Evolutionary conservation across 2,888 invertebrate species (phyloP), one percentile per base, ranked within the genome.

Genomic region (Acrocyrtus sp.): DNA sequence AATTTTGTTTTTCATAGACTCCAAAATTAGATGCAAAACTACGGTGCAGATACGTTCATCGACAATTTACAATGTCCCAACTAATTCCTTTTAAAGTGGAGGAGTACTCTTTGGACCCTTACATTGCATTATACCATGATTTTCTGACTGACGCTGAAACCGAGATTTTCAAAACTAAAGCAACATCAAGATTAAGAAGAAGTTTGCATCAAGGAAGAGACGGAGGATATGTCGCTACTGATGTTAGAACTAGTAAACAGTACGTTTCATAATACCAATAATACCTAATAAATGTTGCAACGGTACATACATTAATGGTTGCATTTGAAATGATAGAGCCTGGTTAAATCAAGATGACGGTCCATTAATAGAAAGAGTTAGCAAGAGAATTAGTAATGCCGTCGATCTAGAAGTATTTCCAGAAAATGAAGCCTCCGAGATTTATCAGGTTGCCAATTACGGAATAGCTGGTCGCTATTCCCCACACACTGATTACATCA

Each of bases 361-460:
- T 26, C 75, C 78, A 0, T 22, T 73, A 2, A 76, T 81, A 1
- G 65, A 75, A n/a, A 58, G 54, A 45, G 56, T 82, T 3, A 77
- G 77, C 19, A 58, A 58, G 8, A 62, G 81, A 65, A 80, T 82
- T 15, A 70, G 76, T 10, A 78, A 77, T 26, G 74, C 77, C 21
- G 79, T 78, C n/a, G 76, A 75, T 15, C 43, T 82, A 6, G 68
- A 65, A 34, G 74, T 74, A 24, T 77, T 77, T 12, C 82, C 82
- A 8, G 80, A 81, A 53, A 79, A 79, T 54, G 77, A 79, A 56
- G 82, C 80, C 1, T 76, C 81, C 0, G 82, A 82, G 72, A 65
- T 78, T 17, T 82, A 76, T 43, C 81, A 81, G 78, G 82, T 82
- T 57, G 82, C 82, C n/a, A 82, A 82, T 67, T 82, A 82, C 50